phyloP scores from a whole-genome alignment of 37 sponge, comb jelly and placozoan species.

The Corticium candelabrum region DNA sequence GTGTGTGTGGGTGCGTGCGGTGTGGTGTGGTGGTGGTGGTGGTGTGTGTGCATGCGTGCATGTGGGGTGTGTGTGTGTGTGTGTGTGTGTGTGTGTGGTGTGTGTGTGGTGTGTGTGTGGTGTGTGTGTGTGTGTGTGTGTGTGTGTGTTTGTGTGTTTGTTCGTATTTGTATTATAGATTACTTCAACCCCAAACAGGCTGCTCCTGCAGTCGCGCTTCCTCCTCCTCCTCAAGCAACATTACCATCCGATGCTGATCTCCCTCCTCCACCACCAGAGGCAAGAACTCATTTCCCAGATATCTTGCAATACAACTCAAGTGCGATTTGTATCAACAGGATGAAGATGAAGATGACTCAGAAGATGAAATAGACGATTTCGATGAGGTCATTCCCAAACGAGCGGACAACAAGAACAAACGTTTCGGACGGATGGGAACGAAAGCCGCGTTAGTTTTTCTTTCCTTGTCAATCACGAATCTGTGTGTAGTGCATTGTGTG shows the following conservation, averaged over 20 bases:
- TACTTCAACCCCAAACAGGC: not conserved
- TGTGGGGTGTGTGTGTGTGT: too few relatives aligned
- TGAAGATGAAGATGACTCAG: conserved; percentile 26
- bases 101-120: too few relatives aligned
- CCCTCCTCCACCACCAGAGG: conserved; percentile 35
- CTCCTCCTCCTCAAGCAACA: conserved; percentile 10
- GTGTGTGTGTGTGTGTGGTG: too few relatives aligned
- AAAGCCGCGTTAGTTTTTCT: conserved; percentile 40
- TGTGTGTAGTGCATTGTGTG: not conserved
- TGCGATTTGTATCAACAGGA: conserved; percentile 8
- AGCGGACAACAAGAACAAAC: conserved; percentile 13
- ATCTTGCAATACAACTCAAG: not conserved
- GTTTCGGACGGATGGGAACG: conserved; percentile 63
- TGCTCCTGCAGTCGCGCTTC: not conserved
- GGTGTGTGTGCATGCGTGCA: too few relatives aligned
- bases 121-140: not conserved
- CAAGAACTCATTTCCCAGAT: not conserved
- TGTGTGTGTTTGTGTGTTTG: not conserved
- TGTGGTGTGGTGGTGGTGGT: too few relatives aligned
- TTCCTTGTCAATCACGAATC: not conserved
- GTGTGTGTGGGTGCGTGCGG: not conserved
- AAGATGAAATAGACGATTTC: conserved; percentile 29
- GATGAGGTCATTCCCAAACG: conserved; percentile 8
- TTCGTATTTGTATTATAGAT: not conserved
- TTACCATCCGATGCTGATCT: conserved; percentile 42